phyloP scores from a whole-genome alignment of 2,113 vertebrate species.

The Tursiops truncatus region DNA sequence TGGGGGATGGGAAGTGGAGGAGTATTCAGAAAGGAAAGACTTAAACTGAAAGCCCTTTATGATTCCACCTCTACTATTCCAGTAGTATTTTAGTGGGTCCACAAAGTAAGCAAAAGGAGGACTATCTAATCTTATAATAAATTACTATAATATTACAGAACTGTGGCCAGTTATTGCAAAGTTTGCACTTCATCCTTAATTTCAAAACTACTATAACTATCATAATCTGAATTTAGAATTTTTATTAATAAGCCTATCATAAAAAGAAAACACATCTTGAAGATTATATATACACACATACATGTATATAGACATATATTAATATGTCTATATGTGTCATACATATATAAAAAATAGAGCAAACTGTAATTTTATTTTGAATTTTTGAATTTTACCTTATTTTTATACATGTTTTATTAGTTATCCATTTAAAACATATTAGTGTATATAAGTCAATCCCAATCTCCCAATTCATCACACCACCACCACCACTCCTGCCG shows the following conservation, averaged over 20 bases:
- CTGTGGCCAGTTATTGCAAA: background rate
- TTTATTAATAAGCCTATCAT: background rate
- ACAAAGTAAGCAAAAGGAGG: background rate
- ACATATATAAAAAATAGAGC: background rate
- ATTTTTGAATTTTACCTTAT: too few relatives aligned
- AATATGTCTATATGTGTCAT: background rate
- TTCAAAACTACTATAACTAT: background rate
- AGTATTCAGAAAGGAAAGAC: fast-evolving
- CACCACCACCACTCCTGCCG: too few relatives aligned
- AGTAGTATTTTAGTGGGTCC: background rate
- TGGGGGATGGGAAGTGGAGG: fast-evolving
- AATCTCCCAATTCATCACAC: too few relatives aligned
- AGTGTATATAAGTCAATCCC: too few relatives aligned
- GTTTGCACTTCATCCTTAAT: background rate
- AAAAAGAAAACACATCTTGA: background rate
- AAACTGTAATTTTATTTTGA: background rate
- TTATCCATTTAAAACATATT: too few relatives aligned
- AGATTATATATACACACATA: background rate
- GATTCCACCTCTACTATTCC: background rate
- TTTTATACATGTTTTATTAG: too few relatives aligned
- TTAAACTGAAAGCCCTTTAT: background rate
- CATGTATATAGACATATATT: background rate
- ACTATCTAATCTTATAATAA: background rate
- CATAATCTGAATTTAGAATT: background rate
- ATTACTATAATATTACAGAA: background rate